Percentiles rank a stretch among this genome's conserved stretches.
Conservation (phyloP, 2,797 vertebrate species). For the Sebastes iracundus region DNA sequence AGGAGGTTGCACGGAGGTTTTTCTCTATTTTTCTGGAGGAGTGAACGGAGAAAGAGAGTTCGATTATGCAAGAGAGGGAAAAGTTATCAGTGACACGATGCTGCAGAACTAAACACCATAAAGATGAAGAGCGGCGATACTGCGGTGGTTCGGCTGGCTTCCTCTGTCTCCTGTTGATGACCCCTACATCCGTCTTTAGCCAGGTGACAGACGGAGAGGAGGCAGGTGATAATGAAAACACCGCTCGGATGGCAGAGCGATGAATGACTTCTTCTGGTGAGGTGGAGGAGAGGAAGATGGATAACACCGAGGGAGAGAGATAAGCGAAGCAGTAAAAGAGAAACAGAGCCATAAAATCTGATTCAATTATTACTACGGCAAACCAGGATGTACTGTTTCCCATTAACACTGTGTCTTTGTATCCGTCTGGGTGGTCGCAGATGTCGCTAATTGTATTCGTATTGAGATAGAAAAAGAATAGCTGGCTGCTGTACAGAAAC, state of each 20-base stretch:
- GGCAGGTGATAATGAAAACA: constrained; percentile 62
- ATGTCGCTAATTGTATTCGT: constrained; percentile 35
- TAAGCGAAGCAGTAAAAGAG: constrained; percentile 23
- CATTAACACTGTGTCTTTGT: constrained; percentile 17
- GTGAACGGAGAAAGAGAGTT: neutral
- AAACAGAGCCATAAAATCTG: constrained; percentile 36
- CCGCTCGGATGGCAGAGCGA: constrained; percentile 38
- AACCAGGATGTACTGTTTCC: constrained; percentile 22
- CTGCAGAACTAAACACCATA: constrained; percentile 22
- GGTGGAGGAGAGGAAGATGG: constrained; percentile 50
- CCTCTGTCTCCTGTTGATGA: constrained; percentile 38
- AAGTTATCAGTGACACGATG: constrained; percentile 31
- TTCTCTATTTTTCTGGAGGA: neutral
- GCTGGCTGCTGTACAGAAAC: neutral
- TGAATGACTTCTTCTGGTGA: constrained; percentile 48
- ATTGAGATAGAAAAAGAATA: constrained; percentile 17
- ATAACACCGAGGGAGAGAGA: constrained; percentile 25
- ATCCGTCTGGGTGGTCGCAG: constrained; percentile 6
- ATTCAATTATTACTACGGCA: constrained; percentile 29
- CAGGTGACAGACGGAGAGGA: constrained; percentile 40
- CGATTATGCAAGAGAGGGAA: neutral
- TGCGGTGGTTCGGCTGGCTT: neutral
- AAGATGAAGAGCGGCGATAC: constrained; percentile 26
- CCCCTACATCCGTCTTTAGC: constrained; percentile 52
- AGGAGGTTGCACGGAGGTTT: neutral